Evolutionary conservation across 1,140 invertebrate species (phyloP).

Genomic region (Hypsibius dujardini): DNA sequence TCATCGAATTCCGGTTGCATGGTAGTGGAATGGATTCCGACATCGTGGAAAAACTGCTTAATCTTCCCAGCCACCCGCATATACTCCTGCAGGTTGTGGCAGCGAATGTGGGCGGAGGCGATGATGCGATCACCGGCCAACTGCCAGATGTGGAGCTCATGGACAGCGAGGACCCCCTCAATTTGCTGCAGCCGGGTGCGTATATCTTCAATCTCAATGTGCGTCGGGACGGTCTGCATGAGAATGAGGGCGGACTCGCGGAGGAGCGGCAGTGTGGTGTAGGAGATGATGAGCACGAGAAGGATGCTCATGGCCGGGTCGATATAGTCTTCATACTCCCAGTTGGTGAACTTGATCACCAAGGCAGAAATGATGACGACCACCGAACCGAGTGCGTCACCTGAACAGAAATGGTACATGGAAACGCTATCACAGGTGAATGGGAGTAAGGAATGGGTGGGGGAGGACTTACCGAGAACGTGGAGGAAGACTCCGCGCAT

Average conservation of each 20-base stretch:
- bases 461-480: too few relatives aligned
- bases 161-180: slow-evolving; percentile 38
- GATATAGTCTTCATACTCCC: slow-evolving; percentile 58
- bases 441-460: too few relatives aligned
- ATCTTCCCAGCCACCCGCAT: slow-evolving; percentile 36
- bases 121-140: slow-evolving; percentile 40
- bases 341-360: slow-evolving; percentile 67
- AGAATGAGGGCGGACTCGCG: slow-evolving; percentile 40
- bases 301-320: slow-evolving; percentile 71
- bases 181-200: slow-evolving; percentile 36
- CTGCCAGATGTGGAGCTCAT: slow-evolving; percentile 45
- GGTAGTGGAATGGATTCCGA: slow-evolving; percentile 42
- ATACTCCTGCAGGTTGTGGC: slow-evolving; percentile 37
- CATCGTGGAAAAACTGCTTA: slow-evolving; percentile 39
- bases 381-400: slow-evolving; percentile 47
- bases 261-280: slow-evolving; percentile 30
- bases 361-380: slow-evolving; percentile 75
- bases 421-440: too few relatives aligned
- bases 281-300: slow-evolving; percentile 36
- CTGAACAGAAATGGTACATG: slow-evolving; percentile 37
- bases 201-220: slow-evolving; percentile 36
- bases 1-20: slow-evolving; percentile 41
- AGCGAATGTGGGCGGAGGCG: slow-evolving; percentile 41
- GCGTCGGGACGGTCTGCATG: slow-evolving; percentile 41
- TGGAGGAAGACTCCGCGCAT: slow-evolving; percentile 95